Conservation (phyloP, 2,888 invertebrate genomes). For the Cacoxenus indagator region DNA sequence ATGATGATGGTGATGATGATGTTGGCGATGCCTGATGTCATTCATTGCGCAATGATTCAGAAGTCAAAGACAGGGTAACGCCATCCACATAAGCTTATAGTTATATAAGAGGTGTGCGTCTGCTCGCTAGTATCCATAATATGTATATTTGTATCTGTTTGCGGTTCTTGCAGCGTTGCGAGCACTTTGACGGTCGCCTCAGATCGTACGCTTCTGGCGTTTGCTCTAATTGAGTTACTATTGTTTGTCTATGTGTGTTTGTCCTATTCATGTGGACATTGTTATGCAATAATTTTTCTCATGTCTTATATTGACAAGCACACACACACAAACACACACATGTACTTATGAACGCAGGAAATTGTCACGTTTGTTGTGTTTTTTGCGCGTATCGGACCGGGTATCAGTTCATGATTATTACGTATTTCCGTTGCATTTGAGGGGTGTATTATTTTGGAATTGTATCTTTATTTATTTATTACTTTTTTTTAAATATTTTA, state of each 20-base stretch:
- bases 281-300: conserved; percentile 7
- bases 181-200: background rate
- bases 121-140: background rate
- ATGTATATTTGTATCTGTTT: background rate
- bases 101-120: background rate
- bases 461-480: too few species aligned
- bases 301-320: background rate
- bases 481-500: too few species aligned
- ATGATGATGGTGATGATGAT: background rate
- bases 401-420: background rate
- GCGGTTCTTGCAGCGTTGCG: background rate
- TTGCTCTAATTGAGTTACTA: conserved; percentile 15
- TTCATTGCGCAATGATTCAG: conserved; percentile 16
- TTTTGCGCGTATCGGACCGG: background rate
- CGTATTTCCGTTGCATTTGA: too few species aligned
- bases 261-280: conserved; percentile 7
- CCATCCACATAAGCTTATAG: background rate
- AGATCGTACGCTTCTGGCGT: background rate
- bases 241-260: background rate
- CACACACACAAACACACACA: background rate
- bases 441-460: too few species aligned
- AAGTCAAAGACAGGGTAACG: background rate
- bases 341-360: background rate
- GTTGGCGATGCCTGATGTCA: background rate
- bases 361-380: background rate